A percentile compares a stretch with the other conserved stretches of the same genome.
These are phyloP conservation scores for Morus bassanus DNA, from an alignment of 2,797 vertebrate species.

Conservation along the genomic window DNA sequence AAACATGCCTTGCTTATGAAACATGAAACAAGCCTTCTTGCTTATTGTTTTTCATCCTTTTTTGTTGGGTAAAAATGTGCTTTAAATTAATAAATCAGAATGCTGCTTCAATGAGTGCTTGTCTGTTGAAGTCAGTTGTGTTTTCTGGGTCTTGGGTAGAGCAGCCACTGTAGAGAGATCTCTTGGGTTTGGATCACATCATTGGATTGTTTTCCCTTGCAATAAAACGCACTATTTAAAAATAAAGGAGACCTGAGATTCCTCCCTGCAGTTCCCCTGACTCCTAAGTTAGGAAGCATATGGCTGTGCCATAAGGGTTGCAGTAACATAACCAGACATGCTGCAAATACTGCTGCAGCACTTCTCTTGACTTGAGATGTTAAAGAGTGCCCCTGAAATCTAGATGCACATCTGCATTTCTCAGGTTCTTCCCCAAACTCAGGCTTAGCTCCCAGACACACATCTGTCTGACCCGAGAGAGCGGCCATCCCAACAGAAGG, in stretches of 20 bases:
- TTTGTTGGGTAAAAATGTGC: not conserved
- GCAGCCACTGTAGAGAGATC: not conserved
- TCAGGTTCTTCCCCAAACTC: not conserved
- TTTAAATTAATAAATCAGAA: not conserved
- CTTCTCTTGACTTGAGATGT: not conserved
- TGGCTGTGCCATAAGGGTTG: rapidly evolving
- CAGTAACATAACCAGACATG: rapidly evolving
- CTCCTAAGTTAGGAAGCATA: not conserved
- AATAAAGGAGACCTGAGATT: not conserved
- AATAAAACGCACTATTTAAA: not conserved
- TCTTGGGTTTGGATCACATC: not conserved
- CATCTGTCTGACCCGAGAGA: not conserved
- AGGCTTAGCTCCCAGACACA: not conserved
- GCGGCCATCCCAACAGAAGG: rapidly evolving
- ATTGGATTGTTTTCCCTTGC: not conserved
- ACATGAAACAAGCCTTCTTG: not conserved
- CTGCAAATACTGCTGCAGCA: rapidly evolving
- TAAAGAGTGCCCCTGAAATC: no score
- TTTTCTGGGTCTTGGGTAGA: not conserved
- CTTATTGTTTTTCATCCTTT: not conserved
- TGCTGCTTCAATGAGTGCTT: not conserved
- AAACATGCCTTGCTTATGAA: not conserved
- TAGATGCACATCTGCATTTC: not conserved
- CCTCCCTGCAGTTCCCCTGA: not conserved
- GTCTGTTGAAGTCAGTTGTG: not conserved